These are phyloP conservation scores for Colletes latitarsis DNA, from an alignment of 1,140 invertebrate species.

Conservation along the genomic window DNA sequence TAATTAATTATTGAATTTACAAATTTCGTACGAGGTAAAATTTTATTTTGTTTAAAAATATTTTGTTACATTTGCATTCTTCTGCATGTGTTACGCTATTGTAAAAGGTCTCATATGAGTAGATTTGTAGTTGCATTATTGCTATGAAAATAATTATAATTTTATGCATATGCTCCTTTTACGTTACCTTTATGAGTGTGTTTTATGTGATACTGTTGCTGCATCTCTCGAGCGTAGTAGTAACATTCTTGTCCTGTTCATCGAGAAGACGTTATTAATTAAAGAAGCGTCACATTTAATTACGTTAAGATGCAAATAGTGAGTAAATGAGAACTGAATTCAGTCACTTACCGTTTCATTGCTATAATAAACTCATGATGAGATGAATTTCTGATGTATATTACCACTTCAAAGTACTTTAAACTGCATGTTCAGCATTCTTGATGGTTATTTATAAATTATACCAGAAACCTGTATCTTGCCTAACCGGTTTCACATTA, in stretches of 20 bases:
- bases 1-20: no score
- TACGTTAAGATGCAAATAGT: neutral
- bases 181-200: neutral
- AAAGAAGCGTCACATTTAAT: neutral
- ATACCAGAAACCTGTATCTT: neutral
- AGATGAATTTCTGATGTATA: neutral
- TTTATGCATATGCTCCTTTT: neutral
- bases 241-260: constrained; percentile 7
- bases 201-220: neutral
- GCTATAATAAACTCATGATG: neutral
- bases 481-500: neutral
- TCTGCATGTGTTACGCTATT: neutral
- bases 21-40: neutral
- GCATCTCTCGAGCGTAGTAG: neutral
- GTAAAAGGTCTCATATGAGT: no score
- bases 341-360: neutral
- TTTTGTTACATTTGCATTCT: neutral
- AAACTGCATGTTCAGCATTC: neutral
- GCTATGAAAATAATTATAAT: neutral
- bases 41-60: neutral
- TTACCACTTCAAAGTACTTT: no score
- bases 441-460: neutral
- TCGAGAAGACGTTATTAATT: neutral
- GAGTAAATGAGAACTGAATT: neutral
- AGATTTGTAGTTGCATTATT: neutral